phyloP scores from a whole-genome alignment of 2,797 vertebrate genomes.

The Peromyscus attwateri region DNA sequence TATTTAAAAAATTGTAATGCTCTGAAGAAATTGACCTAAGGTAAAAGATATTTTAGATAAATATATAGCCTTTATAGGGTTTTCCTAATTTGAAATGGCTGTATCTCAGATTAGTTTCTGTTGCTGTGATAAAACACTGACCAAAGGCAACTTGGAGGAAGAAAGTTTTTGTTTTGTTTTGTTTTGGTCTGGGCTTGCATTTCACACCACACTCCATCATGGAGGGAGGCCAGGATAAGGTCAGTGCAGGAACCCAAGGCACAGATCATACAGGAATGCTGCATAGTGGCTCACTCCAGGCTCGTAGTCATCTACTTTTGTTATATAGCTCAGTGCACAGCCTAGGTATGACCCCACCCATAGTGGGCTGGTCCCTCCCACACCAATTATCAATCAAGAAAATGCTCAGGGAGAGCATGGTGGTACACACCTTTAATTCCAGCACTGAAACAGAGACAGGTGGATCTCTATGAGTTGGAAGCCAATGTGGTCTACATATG shows the following conservation, averaged over 20 bases:
- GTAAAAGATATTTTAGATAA: slow-evolving; percentile 30
- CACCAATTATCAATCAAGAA: neutral
- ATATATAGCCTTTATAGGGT: neutral
- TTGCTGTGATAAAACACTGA: neutral
- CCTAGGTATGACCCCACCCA: neutral
- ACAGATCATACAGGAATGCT: neutral
- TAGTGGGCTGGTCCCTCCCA: neutral
- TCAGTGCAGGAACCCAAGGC: too few species aligned
- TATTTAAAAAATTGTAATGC: neutral
- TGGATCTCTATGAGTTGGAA: neutral
- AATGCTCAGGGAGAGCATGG: neutral
- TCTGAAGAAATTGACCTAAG: neutral
- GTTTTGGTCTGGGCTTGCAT: neutral
- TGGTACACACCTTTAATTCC: neutral
- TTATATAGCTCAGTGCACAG: neutral
- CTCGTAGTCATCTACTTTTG: neutral
- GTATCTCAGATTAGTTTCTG: neutral
- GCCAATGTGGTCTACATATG: neutral
- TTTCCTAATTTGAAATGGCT: slow-evolving; percentile 7
- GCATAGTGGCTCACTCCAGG: neutral
- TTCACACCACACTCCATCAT: neutral
- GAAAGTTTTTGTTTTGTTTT: neutral
- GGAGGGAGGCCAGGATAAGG: neutral
- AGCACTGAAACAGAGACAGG: neutral
- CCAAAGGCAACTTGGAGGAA: neutral